Base-by-base conservation (phyloP, 1,140 invertebrate genomes). In the Drosophila bifasciata region DNA sequence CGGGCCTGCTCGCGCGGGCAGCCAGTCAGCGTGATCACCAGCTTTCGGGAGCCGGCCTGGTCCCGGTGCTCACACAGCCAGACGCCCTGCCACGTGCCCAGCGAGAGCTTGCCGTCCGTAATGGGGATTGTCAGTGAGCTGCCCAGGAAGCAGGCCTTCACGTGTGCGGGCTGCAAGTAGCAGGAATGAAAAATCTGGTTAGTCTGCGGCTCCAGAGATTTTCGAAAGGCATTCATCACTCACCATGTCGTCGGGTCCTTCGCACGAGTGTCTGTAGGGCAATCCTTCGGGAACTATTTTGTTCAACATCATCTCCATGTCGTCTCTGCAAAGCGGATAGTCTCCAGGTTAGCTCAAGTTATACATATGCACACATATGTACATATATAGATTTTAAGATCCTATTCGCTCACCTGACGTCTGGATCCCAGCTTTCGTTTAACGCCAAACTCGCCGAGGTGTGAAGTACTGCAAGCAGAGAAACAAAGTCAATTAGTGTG, bases 251-350 rank as follows among this genome's bases (percentile, higher is more conserved):
- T 99, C 98, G 73, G 98, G 97, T 68, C 98, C 98, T 95, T 99
- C 98, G 93, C 97, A 98, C 46, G 96, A 97, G 93, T 99, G 98
- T 93, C 97, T 95, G 92, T 98, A 99, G 91, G 96, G 96, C 92
- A 98, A 94, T 92, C 96, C 97, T 94, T 99, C 98, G 93, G 98
- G 98, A 93, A 99, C 97, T 93, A 99, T 97, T 95, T 98, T 98
- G 93, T 98, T 98, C 92, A 99, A 94, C 96, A 99, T 98, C 97
- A 98, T 99, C 93, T 99, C 97, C 97, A 98, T 98, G 91, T 99
- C 98, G 91, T 98, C 97, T 93, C 97, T 92, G 71, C 40, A 41
- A 53, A 39, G 11, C 11, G 0, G 49, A 48, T 16, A 8, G 13
- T 36, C 9, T 28, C 28, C 28, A 8, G 28, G 9, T 28, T 28